These are phyloP conservation scores for Synanthedon andrenaeformis DNA, from an alignment of 2,888 invertebrate genomes.

Conservation along the genomic window DNA sequence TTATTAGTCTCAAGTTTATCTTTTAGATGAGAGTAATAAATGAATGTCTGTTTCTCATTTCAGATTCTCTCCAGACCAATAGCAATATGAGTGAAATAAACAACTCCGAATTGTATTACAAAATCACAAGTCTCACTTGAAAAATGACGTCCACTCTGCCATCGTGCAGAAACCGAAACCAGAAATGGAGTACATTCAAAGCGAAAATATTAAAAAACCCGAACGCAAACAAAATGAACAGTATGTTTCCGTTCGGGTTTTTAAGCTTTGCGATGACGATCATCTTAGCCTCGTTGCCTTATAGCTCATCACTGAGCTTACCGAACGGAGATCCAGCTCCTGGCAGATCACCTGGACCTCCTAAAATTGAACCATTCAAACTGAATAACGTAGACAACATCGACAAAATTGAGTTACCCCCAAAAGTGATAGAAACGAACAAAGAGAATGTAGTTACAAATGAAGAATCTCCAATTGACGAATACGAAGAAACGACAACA, in stretches of 20 bases:
- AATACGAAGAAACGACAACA: constrained; percentile 34
- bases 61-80: background rate
- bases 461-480: constrained; percentile 17
- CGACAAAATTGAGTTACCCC: constrained; percentile 9
- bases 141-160: background rate
- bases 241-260: too few relatives aligned
- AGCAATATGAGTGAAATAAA: background rate
- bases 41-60: background rate
- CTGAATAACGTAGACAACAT: background rate
- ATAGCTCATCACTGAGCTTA: constrained; percentile 44
- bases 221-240: constrained; percentile 36
- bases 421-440: constrained; percentile 10
- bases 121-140: background rate
- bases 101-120: background rate
- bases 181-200: constrained; percentile 19
- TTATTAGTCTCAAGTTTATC: too few relatives aligned
- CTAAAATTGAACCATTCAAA: constrained; percentile 16
- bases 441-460: constrained; percentile 21
- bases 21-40: too few relatives aligned
- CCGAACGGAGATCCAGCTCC: constrained; percentile 75
- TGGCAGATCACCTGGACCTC: constrained; percentile 75
- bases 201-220: constrained; percentile 10
- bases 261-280: constrained; percentile 18
- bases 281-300: constrained; percentile 49
- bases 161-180: constrained; percentile 1